Percentiles rank a stretch among this genome's conserved stretches.
phyloP scores from a whole-genome alignment of 2,888 invertebrate species.

The Saturnia pavonia region DNA sequence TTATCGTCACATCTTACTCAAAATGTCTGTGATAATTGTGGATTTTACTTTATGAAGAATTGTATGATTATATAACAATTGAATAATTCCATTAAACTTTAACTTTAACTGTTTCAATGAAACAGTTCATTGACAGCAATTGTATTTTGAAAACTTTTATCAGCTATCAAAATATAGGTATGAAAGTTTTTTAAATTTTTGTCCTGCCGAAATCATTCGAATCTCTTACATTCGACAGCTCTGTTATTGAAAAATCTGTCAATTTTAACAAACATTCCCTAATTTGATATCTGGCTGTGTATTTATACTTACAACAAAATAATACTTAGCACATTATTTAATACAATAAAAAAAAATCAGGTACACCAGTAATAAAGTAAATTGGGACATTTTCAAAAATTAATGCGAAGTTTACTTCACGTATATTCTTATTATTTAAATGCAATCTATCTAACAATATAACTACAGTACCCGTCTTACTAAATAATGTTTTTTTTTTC shows the following conservation, averaged over 20 bases:
- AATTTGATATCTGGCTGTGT: neutral
- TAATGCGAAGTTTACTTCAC: neutral
- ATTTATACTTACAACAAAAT: neutral
- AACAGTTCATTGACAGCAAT: neutral
- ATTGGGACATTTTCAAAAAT: slow-evolving; percentile 12
- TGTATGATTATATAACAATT: too few species aligned
- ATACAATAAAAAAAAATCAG: slow-evolving; percentile 5
- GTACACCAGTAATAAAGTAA: slow-evolving; percentile 5
- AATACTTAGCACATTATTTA: neutral
- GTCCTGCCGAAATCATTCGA: too few species aligned
- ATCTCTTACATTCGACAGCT: too few species aligned
- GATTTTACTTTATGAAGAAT: too few species aligned
- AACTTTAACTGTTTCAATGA: too few species aligned
- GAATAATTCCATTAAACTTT: too few species aligned
- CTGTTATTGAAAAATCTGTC: too few species aligned
- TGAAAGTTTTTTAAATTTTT: neutral
- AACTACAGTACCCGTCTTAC: neutral
- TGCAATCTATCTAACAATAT: neutral
- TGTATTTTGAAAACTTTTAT: neutral
- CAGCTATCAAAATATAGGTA: neutral
- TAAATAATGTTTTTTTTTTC: neutral
- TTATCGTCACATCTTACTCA: too few species aligned
- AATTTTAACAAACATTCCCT: neutral
- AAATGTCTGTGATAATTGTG: too few species aligned
- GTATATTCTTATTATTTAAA: neutral